Evolutionary conservation across 2,113 vertebrate genomes (phyloP), one percentile per base, ranked within the genome.

Genomic region (Piaya cayana): DNA sequence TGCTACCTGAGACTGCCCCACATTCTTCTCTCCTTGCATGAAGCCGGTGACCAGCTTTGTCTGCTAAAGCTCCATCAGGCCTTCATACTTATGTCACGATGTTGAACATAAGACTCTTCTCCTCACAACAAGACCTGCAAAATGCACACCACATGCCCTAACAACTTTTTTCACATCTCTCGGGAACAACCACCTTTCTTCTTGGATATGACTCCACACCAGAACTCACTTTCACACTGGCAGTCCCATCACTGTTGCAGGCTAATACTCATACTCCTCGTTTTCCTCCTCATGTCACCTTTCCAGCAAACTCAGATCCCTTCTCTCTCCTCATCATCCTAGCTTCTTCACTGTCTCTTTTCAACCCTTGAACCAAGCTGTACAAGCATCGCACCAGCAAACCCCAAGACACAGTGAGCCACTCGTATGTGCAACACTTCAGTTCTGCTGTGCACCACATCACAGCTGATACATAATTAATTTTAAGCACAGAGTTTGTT

Each of bases 181-280:
- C 2, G 3, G 49, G 29, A 91, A 58, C 25, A 42, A 59, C 2
- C 29, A 47, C 26, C 32, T 34, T 79, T 89, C 25, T 27, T 23
- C 47, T 82, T 82, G 0, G 0, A 77, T 21, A 8, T 23, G 36
- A 72, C 67, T 79, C 6, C 74, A 72, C 5, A 78, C 13, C 37
- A 42, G 26, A 75, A 82, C 19, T 17, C 50, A 80, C 42, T 49
- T 52, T 53, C 25, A 47, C 0, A 0, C 1, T 42, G 15, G 17
- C 56, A 85, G 74, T 74, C 13, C n/a, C 9, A 50, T 3, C 1
- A 2, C 52, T 27, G 39, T 42, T 47, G 72, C 12, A 84, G 18
- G 18, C 43, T 60, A 63, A 43, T 15, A 43, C 16, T 42, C 1
- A 0, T 36, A 65, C 45, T 37, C 42, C 34, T 80, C 42, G 12